Evolutionary conservation across 2,888 invertebrate species (phyloP).

Genomic region (Platynereis dumerilii): DNA sequence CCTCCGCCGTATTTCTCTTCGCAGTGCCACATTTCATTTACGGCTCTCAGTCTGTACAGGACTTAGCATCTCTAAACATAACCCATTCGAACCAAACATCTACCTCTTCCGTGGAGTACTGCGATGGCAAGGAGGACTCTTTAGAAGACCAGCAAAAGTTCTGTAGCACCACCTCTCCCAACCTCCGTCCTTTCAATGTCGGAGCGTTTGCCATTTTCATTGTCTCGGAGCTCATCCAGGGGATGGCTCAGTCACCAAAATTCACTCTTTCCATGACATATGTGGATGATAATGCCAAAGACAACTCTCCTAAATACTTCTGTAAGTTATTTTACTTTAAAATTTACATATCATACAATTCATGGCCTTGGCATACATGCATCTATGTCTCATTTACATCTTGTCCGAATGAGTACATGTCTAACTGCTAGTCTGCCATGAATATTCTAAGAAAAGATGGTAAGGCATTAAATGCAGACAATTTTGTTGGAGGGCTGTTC

Average conservation of each 20-base stretch:
- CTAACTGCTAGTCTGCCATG: too few species aligned
- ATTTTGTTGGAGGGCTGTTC: too few species aligned
- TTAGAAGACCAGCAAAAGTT: not conserved
- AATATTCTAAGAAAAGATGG: too few species aligned
- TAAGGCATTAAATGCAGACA: too few species aligned
- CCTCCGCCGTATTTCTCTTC: slow-evolving; percentile 29
- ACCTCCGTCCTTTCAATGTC: slow-evolving; percentile 22
- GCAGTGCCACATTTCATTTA: slow-evolving; percentile 36
- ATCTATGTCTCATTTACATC: too few species aligned
- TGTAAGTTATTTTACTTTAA: slow-evolving; percentile 13
- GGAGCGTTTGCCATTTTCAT: slow-evolving; percentile 34
- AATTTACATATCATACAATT: too few species aligned
- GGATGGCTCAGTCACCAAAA: slow-evolving; percentile 32
- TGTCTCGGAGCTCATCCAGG: slow-evolving; percentile 32
- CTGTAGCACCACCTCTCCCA: not conserved
- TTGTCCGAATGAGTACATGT: too few species aligned
- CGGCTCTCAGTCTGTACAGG: not conserved
- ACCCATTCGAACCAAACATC: not conserved
- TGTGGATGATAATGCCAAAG: slow-evolving; percentile 35
- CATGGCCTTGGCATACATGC: too few species aligned
- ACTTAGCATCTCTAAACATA: not conserved
- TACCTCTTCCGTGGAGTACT: not conserved
- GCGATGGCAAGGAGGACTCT: not conserved
- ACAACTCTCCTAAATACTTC: slow-evolving; percentile 28
- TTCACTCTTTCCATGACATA: slow-evolving; percentile 32